A percentile compares a stretch with the other conserved stretches of the same genome.
phyloP scores from a whole-genome alignment of 2,797 vertebrate species.

The Cygnus olor region DNA sequence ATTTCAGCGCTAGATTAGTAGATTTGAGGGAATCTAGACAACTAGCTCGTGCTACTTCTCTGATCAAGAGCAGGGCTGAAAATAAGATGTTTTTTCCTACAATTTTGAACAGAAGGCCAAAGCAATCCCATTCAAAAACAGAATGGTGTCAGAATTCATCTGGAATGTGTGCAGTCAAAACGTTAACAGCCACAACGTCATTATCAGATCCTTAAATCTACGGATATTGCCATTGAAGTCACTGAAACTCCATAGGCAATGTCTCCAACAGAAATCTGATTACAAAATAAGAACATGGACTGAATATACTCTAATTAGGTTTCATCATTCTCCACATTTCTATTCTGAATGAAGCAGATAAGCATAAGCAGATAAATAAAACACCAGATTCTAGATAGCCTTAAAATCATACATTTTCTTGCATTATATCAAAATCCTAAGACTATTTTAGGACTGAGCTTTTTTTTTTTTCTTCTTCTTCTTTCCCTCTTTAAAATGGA shows the following conservation, averaged over 20 bases:
- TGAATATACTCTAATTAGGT: not conserved
- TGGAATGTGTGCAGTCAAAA: not conserved
- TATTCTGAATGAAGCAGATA: not conserved
- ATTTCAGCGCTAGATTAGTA: not conserved
- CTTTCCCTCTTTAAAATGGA: rapidly evolving
- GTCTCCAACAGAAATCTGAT: not conserved
- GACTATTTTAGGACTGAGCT: not conserved
- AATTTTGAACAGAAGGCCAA: not conserved
- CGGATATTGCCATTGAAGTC: not conserved
- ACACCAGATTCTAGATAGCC: not conserved
- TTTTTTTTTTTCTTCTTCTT: not conserved
- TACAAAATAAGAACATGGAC: not conserved
- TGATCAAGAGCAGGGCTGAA: not conserved
- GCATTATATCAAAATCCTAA: not conserved
- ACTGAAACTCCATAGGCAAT: not conserved
- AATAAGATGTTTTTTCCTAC: not conserved
- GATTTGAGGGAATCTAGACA: not conserved
- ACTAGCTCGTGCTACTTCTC: not conserved
- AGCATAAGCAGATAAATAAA: not conserved
- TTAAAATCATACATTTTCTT: not conserved
- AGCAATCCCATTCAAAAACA: not conserved
- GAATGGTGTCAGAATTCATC: not conserved
- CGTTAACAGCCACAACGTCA: not conserved
- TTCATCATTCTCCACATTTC: not conserved
- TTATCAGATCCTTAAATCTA: not conserved